Evolutionary conservation across 1,140 invertebrate genomes (phyloP), one percentile per base, ranked within the genome.

Genomic region (Ptiloglossa arizonensis): DNA sequence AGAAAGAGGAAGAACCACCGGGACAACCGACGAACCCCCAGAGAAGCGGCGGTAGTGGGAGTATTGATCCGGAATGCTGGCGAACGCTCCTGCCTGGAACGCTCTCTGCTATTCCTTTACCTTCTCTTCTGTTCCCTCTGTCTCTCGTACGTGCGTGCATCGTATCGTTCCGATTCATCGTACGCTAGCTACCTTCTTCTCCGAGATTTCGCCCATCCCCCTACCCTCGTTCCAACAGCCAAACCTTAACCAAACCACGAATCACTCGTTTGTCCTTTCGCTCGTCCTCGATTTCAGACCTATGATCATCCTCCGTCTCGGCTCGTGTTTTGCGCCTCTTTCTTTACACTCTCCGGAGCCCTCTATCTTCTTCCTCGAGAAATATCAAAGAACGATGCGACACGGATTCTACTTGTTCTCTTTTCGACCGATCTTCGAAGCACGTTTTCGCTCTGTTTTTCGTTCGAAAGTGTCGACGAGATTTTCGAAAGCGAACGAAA

Each of bases 31-130:
- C 62, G 56, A 83, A 82, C 70, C 82, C 79, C 83, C 80, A 77
- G 72, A 85, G 86, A 79, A 83, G 81, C 73, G 80, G 77, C 71
- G 87, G 81, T 69, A 75, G 87, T 88, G 89, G 88, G 90, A 91
- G 90, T 92, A 92, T 91, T 92, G 90, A 92, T 92, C 91, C 89
- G 90, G 83, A 90, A 90, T 90, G 87, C 86, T 87, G 87, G 86
- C 89, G 86, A 88, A 83, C 85, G 81, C 86, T n/a, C n/a, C 81
- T 87, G 83, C 87, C 87, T 85, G 83, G 87, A 90, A 88, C 78
- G 38, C 79, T 86, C 80, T 71, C 83, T 59, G 27, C 63, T 79
- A 75, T 79, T 83, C 81, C 71, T 83, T 87, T 82, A 70, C 80
- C 79, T 80, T 79, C 81, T 80, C 76, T 81, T 79, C 29, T 70